Percentiles rank a stretch among this genome's conserved stretches.
Evolutionary conservation across 2,888 invertebrate species (phyloP).

Genomic region (Dexiosoma caninum): DNA sequence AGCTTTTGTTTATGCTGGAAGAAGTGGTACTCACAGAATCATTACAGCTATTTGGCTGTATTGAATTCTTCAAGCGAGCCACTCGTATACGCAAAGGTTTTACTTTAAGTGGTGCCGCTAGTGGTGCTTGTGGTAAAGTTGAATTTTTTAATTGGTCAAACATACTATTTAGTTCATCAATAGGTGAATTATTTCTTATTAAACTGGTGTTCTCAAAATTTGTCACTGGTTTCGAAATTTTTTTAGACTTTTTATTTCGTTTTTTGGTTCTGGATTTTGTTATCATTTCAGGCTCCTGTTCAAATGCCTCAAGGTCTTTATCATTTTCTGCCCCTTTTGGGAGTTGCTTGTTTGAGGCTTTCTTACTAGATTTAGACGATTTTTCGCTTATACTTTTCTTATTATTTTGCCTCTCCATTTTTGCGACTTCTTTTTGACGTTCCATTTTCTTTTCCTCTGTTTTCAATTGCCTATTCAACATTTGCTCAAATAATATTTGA

Average conservation of each 20-base stretch:
- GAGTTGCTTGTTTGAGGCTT: neutral
- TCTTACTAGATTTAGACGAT: neutral
- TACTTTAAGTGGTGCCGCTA: neutral
- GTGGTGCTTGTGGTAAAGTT: neutral
- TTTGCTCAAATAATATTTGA: conserved; percentile 15
- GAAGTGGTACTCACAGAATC: neutral
- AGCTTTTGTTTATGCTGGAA: neutral
- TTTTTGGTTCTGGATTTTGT: neutral
- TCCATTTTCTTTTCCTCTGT: neutral
- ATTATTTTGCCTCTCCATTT: neutral
- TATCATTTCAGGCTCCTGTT: conserved; percentile 16
- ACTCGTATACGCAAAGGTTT: conserved; percentile 58
- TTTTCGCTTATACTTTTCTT: neutral
- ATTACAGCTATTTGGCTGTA: neutral
- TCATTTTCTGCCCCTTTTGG: neutral
- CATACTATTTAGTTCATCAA: conserved; percentile 54
- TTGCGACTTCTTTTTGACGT: neutral
- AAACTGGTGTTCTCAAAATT: conserved; percentile 27
- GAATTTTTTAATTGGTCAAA: conserved; percentile 48
- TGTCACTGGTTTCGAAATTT: neutral
- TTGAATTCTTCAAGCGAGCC: conserved; percentile 25
- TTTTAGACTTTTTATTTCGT: neutral
- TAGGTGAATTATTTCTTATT: neutral
- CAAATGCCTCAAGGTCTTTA: neutral
- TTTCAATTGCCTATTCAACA: neutral